These are phyloP conservation scores for Moxostoma hubbsi DNA, from an alignment of 2,797 vertebrate species.

Conservation along the genomic window DNA sequence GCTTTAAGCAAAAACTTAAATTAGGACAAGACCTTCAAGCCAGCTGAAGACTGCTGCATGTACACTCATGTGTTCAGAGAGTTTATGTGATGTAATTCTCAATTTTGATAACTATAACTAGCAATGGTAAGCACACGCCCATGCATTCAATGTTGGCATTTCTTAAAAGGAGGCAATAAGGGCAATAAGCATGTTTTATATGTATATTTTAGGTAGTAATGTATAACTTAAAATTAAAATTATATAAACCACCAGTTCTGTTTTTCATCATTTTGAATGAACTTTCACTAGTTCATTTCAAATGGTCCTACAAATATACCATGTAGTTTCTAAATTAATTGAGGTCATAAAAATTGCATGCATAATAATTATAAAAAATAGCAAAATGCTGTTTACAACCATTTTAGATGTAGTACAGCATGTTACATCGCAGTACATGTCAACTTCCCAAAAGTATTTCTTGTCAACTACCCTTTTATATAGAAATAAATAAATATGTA, in stretches of 20 bases:
- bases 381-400: background rate
- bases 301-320: no score
- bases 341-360: background rate
- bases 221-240: background rate
- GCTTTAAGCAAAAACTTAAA: constrained; percentile 44
- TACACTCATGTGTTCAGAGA: constrained; percentile 1
- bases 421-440: background rate
- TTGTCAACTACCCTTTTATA: background rate
- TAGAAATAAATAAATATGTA: background rate
- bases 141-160: background rate
- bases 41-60: constrained; percentile 24
- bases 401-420: background rate
- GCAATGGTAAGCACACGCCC: background rate
- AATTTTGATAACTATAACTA: background rate
- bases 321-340: no score
- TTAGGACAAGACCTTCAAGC: constrained; percentile 48
- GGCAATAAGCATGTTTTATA: background rate
- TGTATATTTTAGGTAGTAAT: background rate
- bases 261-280: no score
- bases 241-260: no score
- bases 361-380: background rate
- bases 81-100: constrained; percentile 21
- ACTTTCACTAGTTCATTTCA: no score
- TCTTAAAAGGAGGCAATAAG: background rate
- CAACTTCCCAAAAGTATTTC: background rate